Percentiles rank a stretch among this genome's conserved stretches.
Evolutionary conservation across 2,888 invertebrate genomes (phyloP).

Genomic region (Myathropa florea): DNA sequence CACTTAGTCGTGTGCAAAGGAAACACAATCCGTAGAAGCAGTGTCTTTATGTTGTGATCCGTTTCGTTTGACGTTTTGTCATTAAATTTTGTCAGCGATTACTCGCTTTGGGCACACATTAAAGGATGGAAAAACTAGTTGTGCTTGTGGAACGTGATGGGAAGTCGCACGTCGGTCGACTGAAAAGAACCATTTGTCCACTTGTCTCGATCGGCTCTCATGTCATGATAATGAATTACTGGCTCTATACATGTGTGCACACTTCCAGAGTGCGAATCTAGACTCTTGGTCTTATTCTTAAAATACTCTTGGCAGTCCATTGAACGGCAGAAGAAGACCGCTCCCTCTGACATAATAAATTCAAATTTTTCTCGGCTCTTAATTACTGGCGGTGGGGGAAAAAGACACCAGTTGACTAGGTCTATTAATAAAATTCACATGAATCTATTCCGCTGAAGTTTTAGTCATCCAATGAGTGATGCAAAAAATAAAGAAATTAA

Average conservation of each 20-base stretch:
- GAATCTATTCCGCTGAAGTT: not conserved
- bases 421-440: conserved; percentile 35
- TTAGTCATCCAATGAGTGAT: not conserved
- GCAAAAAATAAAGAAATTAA: not conserved
- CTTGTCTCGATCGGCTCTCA: not conserved
- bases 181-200: not conserved
- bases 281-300: conserved; percentile 21
- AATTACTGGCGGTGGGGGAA: conserved; percentile 1
- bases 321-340: conserved; percentile 2
- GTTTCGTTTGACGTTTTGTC: not conserved
- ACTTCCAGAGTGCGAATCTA: not conserved
- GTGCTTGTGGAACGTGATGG: not conserved
- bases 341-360: conserved; percentile 22
- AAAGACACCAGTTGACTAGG: conserved; percentile 7
- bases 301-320: conserved; percentile 11
- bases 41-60: not conserved
- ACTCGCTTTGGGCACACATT: not conserved
- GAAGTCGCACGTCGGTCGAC: not conserved
- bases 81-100: not conserved
- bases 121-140: not conserved
- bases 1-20: not conserved
- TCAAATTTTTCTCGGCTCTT: conserved; percentile 15
- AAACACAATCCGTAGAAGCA: not conserved
- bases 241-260: not conserved
- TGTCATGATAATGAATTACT: not conserved